A percentile compares a stretch with the other conserved stretches of the same genome.
phyloP scores from a whole-genome alignment of 2,113 vertebrate species.

The Callipepla californica region DNA sequence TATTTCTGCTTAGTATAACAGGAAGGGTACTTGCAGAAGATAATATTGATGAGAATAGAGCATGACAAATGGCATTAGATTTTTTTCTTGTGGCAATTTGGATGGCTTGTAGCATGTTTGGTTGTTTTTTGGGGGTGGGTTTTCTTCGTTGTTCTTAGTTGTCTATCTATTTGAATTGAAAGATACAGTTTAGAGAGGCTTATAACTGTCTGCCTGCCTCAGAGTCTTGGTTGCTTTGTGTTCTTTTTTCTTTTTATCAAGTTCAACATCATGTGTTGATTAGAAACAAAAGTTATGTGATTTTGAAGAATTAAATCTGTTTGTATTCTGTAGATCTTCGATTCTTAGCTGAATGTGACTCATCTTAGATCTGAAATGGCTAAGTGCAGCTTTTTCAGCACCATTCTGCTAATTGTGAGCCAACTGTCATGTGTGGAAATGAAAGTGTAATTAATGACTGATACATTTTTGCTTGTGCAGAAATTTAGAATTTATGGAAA shows the following conservation, averaged over 20 bases:
- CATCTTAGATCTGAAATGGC: not conserved
- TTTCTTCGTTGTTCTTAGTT: not conserved
- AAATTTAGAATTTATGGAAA: not conserved
- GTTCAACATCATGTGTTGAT: not conserved
- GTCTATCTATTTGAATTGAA: not conserved
- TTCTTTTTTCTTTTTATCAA: not conserved
- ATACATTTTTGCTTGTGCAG: not conserved
- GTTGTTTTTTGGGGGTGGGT: not conserved
- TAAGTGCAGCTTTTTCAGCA: not conserved
- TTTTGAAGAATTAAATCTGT: not conserved
- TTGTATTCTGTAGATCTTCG: not conserved
- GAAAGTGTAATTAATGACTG: not conserved
- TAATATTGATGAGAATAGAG: not conserved
- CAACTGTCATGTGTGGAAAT: not conserved
- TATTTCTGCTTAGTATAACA: not conserved
- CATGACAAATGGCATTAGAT: not conserved
- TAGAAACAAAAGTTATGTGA: not conserved
- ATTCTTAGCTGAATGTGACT: not conserved
- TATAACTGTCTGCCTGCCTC: not conserved
- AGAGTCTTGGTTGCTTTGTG: not conserved
- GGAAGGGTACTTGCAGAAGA: not conserved
- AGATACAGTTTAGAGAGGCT: not conserved
- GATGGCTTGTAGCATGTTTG: not conserved
- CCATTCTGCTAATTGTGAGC: not conserved
- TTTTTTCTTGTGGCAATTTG: not conserved